Base-by-base conservation (phyloP, 2,888 invertebrate species). In the Stenolophus ochropezus region DNA sequence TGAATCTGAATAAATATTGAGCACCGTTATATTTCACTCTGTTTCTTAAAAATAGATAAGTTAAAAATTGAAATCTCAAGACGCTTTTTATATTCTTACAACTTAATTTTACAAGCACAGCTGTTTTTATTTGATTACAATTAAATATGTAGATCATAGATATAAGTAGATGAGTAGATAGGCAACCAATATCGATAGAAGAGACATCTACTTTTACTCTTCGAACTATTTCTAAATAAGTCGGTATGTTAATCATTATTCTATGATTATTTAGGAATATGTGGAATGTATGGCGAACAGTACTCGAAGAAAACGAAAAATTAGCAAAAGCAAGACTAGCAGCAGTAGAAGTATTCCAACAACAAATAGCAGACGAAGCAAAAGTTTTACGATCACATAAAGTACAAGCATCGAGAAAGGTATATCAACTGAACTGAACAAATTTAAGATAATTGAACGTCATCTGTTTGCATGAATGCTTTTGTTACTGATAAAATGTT, bases 241-340 rank as follows among this genome's bases (percentile, higher is more conserved):
- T n/a, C n/a, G n/a, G n/a, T n/a, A n/a, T n/a, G n/a, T n/a, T n/a
- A n/a, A n/a, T n/a, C n/a, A n/a, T n/a, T n/a, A n/a, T 42, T 11
- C 33, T 2, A 42, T 42, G 8, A 25, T 33, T 49, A 49, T 49
- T 14, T 86, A 98, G 98, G 96, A 97, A 98, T 88, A 96, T 98
- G 94, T 97, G 97, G 96, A 96, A 96, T 87, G 97, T 98, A n/a
- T 98, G 98, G 98, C 93, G 97, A 84, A 96, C 96, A 0, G 96
- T 98, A 1, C 90, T 98, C 86, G 98, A 98, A 88, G 98, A 98
- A 90, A 97, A 97, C 87, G 98, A 98, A 88, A 96, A 97, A 88
- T 90, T 98, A 85, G 97, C 97, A 11, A 93, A 96, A 83, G 96
- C 97, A 16, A 92, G 97, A 65, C 91, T 98, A 78, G 97, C 97